Evolutionary conservation across 2,888 invertebrate species (phyloP).

Genomic region (Conistra vaccinii): DNA sequence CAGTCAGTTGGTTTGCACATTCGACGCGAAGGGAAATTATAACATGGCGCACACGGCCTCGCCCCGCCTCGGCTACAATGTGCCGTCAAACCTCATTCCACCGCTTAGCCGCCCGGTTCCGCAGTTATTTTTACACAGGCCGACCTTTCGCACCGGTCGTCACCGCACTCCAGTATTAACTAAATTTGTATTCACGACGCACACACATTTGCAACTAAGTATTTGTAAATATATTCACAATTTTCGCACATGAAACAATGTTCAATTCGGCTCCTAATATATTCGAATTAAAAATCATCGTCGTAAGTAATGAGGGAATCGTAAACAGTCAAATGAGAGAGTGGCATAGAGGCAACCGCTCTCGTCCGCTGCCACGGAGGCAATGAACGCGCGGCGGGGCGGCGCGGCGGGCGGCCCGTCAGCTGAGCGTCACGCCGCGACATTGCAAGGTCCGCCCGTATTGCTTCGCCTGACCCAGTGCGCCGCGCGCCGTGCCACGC

Average conservation of each 20-base stretch:
- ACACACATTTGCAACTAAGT: conserved; percentile 80
- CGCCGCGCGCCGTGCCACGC: conserved; percentile 74
- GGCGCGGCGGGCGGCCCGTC: conserved; percentile 84
- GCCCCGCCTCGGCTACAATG: conserved; percentile 90
- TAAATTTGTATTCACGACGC: conserved; percentile 83
- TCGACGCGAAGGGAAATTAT: conserved; percentile 90
- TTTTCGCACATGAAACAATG: conserved; percentile 58
- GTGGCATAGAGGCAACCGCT: conserved; percentile 82
- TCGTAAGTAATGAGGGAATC: conserved; percentile 62
- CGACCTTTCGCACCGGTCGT: conserved; percentile 90
- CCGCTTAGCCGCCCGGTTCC: conserved; percentile 90
- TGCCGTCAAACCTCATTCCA: conserved; percentile 91
- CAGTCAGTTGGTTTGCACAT: conserved; percentile 88
- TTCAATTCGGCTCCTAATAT: conserved; percentile 48
- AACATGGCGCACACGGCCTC: conserved; percentile 90
- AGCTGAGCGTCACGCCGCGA: conserved; percentile 91
- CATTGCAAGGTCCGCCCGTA: conserved; percentile 91
- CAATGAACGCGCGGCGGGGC: conserved; percentile 91
- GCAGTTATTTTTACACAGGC: conserved; percentile 91
- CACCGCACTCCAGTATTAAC: conserved; percentile 86
- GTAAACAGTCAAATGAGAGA: conserved; percentile 69
- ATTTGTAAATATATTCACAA: conserved; percentile 66
- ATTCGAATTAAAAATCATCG: conserved; percentile 54
- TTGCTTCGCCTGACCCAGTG: conserved; percentile 88
- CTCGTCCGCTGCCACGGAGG: conserved; percentile 92